Percentiles rank a stretch among this genome's conserved stretches.
Evolutionary conservation across 1,140 invertebrate species (phyloP).

Genomic region (Olivierus martensii): DNA sequence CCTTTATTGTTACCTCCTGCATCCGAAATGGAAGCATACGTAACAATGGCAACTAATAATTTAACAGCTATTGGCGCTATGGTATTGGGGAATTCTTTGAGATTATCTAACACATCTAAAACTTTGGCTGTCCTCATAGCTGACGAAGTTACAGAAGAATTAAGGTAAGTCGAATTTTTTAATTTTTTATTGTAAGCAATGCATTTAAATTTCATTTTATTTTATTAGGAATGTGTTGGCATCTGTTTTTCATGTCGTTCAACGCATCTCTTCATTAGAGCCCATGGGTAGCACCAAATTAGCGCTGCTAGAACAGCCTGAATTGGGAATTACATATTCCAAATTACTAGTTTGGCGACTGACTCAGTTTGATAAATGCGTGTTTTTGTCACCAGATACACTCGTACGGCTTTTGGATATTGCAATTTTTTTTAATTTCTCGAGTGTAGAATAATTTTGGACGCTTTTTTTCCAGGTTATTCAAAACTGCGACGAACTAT

Average conservation of each 20-base stretch:
- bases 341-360: conserved; percentile 85
- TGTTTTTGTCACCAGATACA: conserved; percentile 90
- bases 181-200: no score
- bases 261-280: conserved; percentile 77
- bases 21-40: conserved; percentile 48
- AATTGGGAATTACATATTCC: conserved; percentile 88
- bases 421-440: background rate
- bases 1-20: no score
- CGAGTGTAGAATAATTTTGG: background rate
- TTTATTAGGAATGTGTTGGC: conserved; percentile 47
- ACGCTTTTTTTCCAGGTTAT: conserved; percentile 38
- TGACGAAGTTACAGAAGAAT: conserved; percentile 61
- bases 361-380: conserved; percentile 81
- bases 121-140: conserved; percentile 72
- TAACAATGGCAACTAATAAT: conserved; percentile 90
- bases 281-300: conserved; percentile 81
- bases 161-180: conserved; percentile 52
- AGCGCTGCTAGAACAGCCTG: conserved; percentile 71
- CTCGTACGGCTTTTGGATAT: conserved; percentile 40
- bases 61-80: conserved; percentile 81
- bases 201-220: no score
- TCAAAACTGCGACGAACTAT: conserved; percentile 84
- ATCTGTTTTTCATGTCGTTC: conserved; percentile 61
- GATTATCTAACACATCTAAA: conserved; percentile 53
- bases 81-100: conserved; percentile 74